phyloP scores from a whole-genome alignment of 2,888 invertebrate genomes.

The Erpobdella octoculata region DNA sequence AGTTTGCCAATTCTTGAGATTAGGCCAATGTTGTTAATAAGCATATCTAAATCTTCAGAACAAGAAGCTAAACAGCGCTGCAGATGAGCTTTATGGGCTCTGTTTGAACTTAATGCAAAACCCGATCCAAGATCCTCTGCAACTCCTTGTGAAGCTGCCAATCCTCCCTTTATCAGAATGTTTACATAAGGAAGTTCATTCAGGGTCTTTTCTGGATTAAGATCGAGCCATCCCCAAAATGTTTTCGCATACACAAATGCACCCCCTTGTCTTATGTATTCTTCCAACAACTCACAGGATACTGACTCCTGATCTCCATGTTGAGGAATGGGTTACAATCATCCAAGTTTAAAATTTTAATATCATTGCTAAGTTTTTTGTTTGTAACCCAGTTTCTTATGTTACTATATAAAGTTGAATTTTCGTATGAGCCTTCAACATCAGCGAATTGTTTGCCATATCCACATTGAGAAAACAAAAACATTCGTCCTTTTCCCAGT shows the following conservation, averaged over 20 bases:
- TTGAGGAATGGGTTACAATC: background rate
- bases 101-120: background rate
- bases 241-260: constrained; percentile 32
- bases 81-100: constrained; percentile 15
- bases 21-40: background rate
- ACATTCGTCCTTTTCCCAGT: constrained; percentile 32
- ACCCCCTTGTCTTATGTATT: constrained; percentile 31
- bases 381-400: constrained; percentile 30
- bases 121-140: background rate
- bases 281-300: background rate
- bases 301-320: background rate
- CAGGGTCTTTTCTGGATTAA: constrained; percentile 22
- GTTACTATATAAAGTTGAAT: constrained; percentile 22
- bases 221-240: constrained; percentile 36
- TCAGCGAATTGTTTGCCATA: constrained; percentile 19
- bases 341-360: background rate
- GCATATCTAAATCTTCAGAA: constrained; percentile 7
- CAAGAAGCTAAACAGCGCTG: too few relatives aligned
- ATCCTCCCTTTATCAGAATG: constrained; percentile 27
- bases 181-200: constrained; percentile 32
- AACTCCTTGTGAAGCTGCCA: background rate
- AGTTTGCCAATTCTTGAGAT: background rate
- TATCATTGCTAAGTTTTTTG: background rate
- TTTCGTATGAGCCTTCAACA: background rate
- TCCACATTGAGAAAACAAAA: constrained; percentile 29